Percentiles rank a stretch among this genome's conserved stretches.
phyloP scores from a whole-genome alignment of 1,140 invertebrate species.

The Atta colombica region DNA sequence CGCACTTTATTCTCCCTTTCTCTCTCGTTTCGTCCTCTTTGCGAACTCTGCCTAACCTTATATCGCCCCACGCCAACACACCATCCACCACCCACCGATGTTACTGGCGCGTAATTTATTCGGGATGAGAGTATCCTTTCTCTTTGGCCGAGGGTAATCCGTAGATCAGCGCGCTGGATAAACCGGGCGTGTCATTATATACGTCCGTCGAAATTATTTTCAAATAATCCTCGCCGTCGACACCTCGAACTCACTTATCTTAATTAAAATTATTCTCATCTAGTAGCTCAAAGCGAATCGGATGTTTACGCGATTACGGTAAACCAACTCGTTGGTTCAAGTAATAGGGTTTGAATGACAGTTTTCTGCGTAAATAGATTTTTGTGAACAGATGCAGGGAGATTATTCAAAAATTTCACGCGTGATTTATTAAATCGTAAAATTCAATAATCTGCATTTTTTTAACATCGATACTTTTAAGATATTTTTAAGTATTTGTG shows the following conservation, averaged over 20 bases:
- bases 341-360: conserved; percentile 6
- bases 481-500: neutral
- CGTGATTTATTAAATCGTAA: neutral
- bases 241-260: conserved; percentile 57
- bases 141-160: conserved; percentile 74
- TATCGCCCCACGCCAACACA: conserved; percentile 60
- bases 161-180: conserved; percentile 67
- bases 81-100: conserved; percentile 53
- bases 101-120: conserved; percentile 80
- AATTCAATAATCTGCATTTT: neutral
- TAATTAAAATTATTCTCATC: conserved; percentile 63
- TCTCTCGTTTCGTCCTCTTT: conserved; percentile 52
- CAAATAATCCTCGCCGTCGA: conserved; percentile 55
- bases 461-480: neutral
- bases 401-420: conserved; percentile 27
- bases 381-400: conserved; percentile 15
- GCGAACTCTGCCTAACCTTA: conserved; percentile 75
- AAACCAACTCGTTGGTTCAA: conserved; percentile 32
- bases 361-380: neutral
- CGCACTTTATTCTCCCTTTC: conserved; percentile 50
- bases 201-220: conserved; percentile 69
- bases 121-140: conserved; percentile 64
- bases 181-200: conserved; percentile 61
- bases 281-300: conserved; percentile 8
- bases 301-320: conserved; percentile 54